Evolutionary conservation across 2,113 vertebrate genomes (phyloP), one percentile per base, ranked within the genome.

Genomic region (Ginglymostoma cirratum): DNA sequence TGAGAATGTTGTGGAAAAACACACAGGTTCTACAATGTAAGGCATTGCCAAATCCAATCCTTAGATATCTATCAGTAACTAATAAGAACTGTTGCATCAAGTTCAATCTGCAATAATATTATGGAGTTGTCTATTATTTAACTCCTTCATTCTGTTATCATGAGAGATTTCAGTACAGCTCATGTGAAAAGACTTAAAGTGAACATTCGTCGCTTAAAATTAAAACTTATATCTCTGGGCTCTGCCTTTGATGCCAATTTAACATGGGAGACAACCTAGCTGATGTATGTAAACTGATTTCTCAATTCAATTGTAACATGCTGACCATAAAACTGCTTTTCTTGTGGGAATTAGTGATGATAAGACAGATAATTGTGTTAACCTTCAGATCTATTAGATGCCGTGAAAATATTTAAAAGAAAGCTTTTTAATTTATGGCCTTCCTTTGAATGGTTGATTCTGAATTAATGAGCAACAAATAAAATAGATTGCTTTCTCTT

Each of bases 211-310:
- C 69, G 30, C 67, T 12, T 48, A 72, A 95, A 69, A 95, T 34
- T 72, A 27, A 95, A 95, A 70, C 30, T 48, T 24, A 76, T 72
- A 52, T 27, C 66, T 52, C 24, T 69, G 93, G n/a, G 93, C 93
- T 48, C 21, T 42, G n/a, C 14, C 0, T 72, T 72, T 72, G 69
- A 94, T 94, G 69, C 70, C 67, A 6, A 72, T 76, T 72, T 95
- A 72, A 5, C 15, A 76, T 52, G 1, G 76, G 45, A 3, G 67
- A 52, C 69, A 95, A 95, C 72, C 45, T 95, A 34, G 24, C 52
- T 95, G 94, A 95, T 42, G 48, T 27, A 27, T 70, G 38, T 48
- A 72, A 95, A 72, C 69, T 72, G 27, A 95, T 95, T 76, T 95
- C 72, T 48, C 66, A 30, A 72, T 95, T 95, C 24, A 72, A 21